Evolutionary conservation across 2,797 vertebrate species (phyloP), one percentile per base, ranked within the genome.

Genomic region (Neosilurus mollespiculum): DNA sequence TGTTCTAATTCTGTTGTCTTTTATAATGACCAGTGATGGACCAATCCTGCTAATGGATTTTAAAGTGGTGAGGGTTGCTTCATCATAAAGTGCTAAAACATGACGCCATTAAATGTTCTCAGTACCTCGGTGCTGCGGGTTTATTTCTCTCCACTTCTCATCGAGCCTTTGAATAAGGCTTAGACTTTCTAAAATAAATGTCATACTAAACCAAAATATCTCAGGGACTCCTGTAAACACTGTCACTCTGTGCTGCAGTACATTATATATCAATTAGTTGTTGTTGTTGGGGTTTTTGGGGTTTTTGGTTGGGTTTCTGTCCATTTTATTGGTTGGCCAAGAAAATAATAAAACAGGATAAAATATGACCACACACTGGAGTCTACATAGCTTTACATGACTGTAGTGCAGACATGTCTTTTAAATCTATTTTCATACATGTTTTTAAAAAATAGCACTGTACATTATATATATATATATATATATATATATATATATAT

Each of bases 191-290:
- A 24, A 49, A 78, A 15, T 14, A 43, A 43, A 43, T 43, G 37
- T 43, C n/a, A n/a, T n/a, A 34, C 4, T 58, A 7, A 30, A 26
- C 9, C 12, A 49, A 34, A 37, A 58, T 16, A 30, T 65, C 51
- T 80, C 83, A 73, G 83, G 67, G 77, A 80, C 16, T 56, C 49
- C 62, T 51, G 15, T 9, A 11, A 67, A 43, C 58, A 75, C 53
- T 80, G 61, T 78, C 58, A 67, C 49, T 84, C 22, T 20, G 16
- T 14, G 9, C n/a, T 64, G 20, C 58, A 30, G 9, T 15, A 73
- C 53, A 14, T 56, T 56, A 18, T 26, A 49, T 11, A 4, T n/a
- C 12, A 49, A n/a, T 71, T 71, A 51, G 34, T 43, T 69, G 24
- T n/a, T n/a, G n/a, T 49, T 53, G 37, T 43, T 43, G 37, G 2